Evolutionary conservation across 2,888 invertebrate species (phyloP), one percentile per base, ranked within the genome.

Genomic region (Ypsolopha sequella): DNA sequence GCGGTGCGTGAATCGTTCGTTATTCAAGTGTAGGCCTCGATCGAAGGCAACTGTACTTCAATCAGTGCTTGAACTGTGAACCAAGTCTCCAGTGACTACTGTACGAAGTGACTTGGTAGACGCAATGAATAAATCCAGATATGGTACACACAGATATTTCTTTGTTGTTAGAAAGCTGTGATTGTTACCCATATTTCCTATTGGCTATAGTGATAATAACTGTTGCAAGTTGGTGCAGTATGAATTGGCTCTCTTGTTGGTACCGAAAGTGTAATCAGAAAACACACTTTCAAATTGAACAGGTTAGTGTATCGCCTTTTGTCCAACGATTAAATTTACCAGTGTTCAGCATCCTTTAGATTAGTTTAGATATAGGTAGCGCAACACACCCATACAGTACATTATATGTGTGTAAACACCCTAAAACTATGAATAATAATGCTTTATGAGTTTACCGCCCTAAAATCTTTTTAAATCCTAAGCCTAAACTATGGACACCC

Each of bases 161-260:
- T 24, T 24, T 9, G 9, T 39, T 9, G 39, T 39, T 39, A 39
- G 39, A 39, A 39, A 10, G 11, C 11, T 39, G 24, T 24, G 24
- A 24, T 24, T 24, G 24, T 2, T 24, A 4, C 24, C 24, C 10
- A 11, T 39, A 11, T 39, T 10, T 39, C 10, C 39, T 39, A 10
- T 39, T 39, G 8, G 10, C 39, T 39, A 11, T 39, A 10, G 39
- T 39, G 10, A 11, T 39, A 11, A 11, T 24, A 24, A 24, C 24
- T 24, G 24, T 39, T 6, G 10, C 39, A 9, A 39, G 24, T 47
- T 24, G 24, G 34, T 34, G 35, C 34, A 35, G 34, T 36, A 51
- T 51, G 51, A 45, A 44, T 44, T 51, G 36, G 45, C 24, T 45
- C 11, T 10, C 51, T 6, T 36, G 36, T 35, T 51, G 51, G 51